Evolutionary conservation across 2,888 invertebrate genomes (phyloP).

Genomic region (Sussaba pulchella): DNA sequence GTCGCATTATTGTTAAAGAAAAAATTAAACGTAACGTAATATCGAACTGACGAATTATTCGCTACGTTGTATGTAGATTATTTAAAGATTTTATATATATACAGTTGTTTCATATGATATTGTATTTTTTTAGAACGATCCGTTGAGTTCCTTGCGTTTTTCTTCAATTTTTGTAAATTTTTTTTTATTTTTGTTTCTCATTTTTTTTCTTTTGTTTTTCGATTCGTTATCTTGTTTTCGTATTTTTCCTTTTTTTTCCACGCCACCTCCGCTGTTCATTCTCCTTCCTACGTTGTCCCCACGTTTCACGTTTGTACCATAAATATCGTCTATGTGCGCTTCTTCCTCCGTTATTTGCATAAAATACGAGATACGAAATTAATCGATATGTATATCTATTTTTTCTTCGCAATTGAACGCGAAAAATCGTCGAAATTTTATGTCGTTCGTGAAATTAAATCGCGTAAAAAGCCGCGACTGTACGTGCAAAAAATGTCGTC

Average conservation of each 20-base stretch:
- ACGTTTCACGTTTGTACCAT: slow-evolving; percentile 57
- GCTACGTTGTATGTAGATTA: slow-evolving; percentile 77
- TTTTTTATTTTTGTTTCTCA: slow-evolving; percentile 23
- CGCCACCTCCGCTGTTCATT: background rate
- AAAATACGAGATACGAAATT: slow-evolving; percentile 48
- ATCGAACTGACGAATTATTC: slow-evolving; percentile 45
- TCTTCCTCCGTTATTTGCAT: slow-evolving; percentile 62
- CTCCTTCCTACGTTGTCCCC: slow-evolving; percentile 7
- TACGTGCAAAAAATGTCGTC: slow-evolving; percentile 39
- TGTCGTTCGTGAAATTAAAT: slow-evolving; percentile 18
- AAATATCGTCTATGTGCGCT: slow-evolving; percentile 49
- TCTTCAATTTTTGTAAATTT: slow-evolving; percentile 52
- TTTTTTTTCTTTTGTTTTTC: background rate
- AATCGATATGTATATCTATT: background rate
- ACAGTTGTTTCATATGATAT: slow-evolving; percentile 79
- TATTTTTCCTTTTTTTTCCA: slow-evolving; percentile 42
- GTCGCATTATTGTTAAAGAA: slow-evolving; percentile 56
- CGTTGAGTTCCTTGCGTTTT: slow-evolving; percentile 75
- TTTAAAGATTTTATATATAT: slow-evolving; percentile 80
- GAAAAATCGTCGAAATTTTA: slow-evolving; percentile 23
- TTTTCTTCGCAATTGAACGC: slow-evolving; percentile 18
- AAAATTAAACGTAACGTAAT: slow-evolving; percentile 31
- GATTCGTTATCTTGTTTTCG: slow-evolving; percentile 29
- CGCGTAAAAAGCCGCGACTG: slow-evolving; percentile 24
- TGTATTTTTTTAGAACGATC: slow-evolving; percentile 80